Percentiles rank a stretch among this genome's conserved stretches.
Conservation (phyloP, 1,140 invertebrate genomes). For the Galendromus occidentalis region DNA sequence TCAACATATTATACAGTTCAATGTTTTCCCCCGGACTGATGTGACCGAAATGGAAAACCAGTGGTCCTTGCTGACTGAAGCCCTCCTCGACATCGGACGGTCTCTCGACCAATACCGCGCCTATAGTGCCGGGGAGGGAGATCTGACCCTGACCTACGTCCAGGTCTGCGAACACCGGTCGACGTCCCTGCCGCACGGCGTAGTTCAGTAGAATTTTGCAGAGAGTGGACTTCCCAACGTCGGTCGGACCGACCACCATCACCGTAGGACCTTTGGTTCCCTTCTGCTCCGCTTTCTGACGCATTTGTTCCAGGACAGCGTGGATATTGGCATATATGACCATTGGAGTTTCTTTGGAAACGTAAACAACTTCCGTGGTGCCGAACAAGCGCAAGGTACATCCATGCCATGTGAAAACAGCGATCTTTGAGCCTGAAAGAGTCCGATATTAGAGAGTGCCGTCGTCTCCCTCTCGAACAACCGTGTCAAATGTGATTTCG, state of each 20-base stretch:
- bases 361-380: conserved; percentile 73
- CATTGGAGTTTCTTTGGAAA: conserved; percentile 91
- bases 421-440: conserved; percentile 59
- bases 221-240: conserved; percentile 90
- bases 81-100: conserved; percentile 78
- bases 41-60: conserved; percentile 87
- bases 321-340: conserved; percentile 84
- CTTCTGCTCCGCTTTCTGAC: conserved; percentile 50
- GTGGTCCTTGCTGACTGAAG: conserved; percentile 67
- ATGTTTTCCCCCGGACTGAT: conserved; percentile 52
- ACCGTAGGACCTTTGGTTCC: conserved; percentile 27
- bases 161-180: conserved; percentile 74
- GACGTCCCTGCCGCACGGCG: conserved; percentile 58
- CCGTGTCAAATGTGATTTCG: not conserved
- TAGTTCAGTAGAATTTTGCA: conserved; percentile 79
- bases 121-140: conserved; percentile 74
- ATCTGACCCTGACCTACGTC: conserved; percentile 90
- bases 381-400: conserved; percentile 48
- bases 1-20: conserved; percentile 63
- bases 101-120: conserved; percentile 67
- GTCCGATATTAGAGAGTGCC: not conserved
- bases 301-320: conserved; percentile 69
- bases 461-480: not conserved
- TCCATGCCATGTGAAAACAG: conserved; percentile 88
- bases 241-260: conserved; percentile 74